phyloP scores from a whole-genome alignment of 2,113 vertebrate genomes.

The Cyprinodon brontotheroides region DNA sequence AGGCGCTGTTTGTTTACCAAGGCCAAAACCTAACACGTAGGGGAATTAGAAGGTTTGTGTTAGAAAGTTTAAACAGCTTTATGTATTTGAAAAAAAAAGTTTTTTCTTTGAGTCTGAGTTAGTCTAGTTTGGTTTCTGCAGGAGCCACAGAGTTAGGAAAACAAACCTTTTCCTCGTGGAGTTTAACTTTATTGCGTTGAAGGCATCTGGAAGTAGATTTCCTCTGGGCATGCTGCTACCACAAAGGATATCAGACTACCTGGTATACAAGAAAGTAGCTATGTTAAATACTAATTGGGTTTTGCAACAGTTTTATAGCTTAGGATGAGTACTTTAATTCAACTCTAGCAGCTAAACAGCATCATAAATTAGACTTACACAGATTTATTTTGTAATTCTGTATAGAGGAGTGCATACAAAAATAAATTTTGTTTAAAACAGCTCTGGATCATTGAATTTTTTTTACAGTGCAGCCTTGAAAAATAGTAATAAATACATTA shows the following conservation, averaged over 20 bases:
- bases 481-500: too few relatives aligned
- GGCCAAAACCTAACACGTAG: constrained; percentile 3
- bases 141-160: constrained; percentile 19
- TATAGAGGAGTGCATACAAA: too few relatives aligned
- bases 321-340: neutral
- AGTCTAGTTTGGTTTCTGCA: neutral
- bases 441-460: too few relatives aligned
- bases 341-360: neutral
- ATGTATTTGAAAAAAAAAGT: neutral
- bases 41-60: neutral
- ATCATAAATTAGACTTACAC: neutral
- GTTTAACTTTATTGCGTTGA: constrained; percentile 5
- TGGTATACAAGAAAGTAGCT: neutral
- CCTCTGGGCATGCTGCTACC: neutral
- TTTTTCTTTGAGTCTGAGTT: neutral
- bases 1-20: constrained; percentile 3
- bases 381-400: too few relatives aligned
- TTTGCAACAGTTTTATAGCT: neutral
- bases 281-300: constrained; percentile 10
- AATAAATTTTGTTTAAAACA: too few relatives aligned
- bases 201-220: constrained; percentile 35
- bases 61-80: neutral
- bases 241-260: neutral
- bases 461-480: too few relatives aligned
- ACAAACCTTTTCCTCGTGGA: neutral